Base-by-base conservation (phyloP, 2,113 vertebrate species). In the Rhinoptilus africanus region DNA sequence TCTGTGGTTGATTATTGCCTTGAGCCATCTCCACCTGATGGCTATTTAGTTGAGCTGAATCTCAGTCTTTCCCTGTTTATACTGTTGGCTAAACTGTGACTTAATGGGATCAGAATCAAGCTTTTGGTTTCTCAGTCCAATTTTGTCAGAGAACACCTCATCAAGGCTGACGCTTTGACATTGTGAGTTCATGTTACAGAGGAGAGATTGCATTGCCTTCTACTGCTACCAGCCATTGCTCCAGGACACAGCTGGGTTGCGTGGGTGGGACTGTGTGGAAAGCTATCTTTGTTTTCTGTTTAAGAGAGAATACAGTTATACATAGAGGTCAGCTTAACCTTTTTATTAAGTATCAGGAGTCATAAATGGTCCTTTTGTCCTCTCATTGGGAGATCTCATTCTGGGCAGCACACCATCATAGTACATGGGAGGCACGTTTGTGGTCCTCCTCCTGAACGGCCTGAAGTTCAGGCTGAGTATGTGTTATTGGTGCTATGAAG, bases 1-100 rank as follows among this genome's bases (percentile, higher is more conserved):
- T 32, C 24, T 66, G 35, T 63, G 63, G 20, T 3, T 62, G 50
- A n/a, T 26, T 9, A 6, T 43, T 56, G 26, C 14, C 43, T 64
- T 0, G 0, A 83, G 19, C 32, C 14, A 48, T 14, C 43, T 51
- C 41, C 32, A 27, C 11, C 14, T 63, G 28, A 37, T 47, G 59
- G 18, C 47, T 85, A 2, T n/a, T 71, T 30, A 9, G 16, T 13
- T 10, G 4, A 32, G 13, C 14, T 74, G 82, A 76, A 59, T 27
- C 12, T 43, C 45, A 32, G 16, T 10, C 5, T 18, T 89, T 12
- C 14, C 39, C 37, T 27, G 21, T 75, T 79, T 32, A 22, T 53
- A 47, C 12, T 23, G 22, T 47, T 50, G 62, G 10, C 35, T 76
- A 81, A 23, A 34, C 34, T 56, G 20, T 54, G 41, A 45, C 13